A percentile compares a stretch with the other conserved stretches of the same genome.
Evolutionary conservation across 30 jellyfish, hydroid and myxozoan genomes (phyloP).

Genomic region (Rhopilema esculentum): DNA sequence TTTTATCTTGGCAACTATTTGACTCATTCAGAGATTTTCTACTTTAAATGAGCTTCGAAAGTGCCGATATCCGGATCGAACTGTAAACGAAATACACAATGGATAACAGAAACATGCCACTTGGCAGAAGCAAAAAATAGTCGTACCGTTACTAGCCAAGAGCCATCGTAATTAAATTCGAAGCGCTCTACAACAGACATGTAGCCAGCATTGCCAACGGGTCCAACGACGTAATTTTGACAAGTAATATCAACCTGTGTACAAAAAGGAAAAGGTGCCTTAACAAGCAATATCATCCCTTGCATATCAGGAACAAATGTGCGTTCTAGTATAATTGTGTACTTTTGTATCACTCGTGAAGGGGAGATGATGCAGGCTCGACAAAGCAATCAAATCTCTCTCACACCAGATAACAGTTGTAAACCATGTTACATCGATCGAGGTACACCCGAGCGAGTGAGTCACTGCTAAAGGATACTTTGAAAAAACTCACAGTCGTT

Average conservation of each 20-base stretch:
- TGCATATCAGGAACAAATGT: neutral
- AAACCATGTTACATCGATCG: too few species aligned
- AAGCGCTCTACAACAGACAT: slow-evolving; percentile 57
- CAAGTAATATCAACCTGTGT: slow-evolving; percentile 85
- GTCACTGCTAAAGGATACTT: neutral
- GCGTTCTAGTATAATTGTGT: too few species aligned
- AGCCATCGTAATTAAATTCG: slow-evolving; percentile 79
- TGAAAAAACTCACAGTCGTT: slow-evolving; percentile 50
- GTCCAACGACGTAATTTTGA: slow-evolving; percentile 73
- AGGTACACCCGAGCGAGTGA: too few species aligned
- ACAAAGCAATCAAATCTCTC: too few species aligned
- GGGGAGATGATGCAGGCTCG: too few species aligned
- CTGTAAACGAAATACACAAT: too few species aligned
- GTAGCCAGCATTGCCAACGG: slow-evolving; percentile 25
- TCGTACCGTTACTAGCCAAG: slow-evolving; percentile 88
- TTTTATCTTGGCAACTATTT: slow-evolving; percentile 19
- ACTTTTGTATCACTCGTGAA: too few species aligned
- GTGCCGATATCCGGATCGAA: slow-evolving; percentile 11
- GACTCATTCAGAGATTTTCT: neutral
- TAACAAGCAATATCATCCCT: neutral
- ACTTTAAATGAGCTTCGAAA: slow-evolving; percentile 37
- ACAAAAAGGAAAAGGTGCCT: neutral
- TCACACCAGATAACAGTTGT: too few species aligned
- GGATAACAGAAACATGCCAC: too few species aligned
- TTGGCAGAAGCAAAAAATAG: neutral